A percentile compares a stretch with the other conserved stretches of the same genome.
Conservation (phyloP, 2,113 vertebrate species). For the Xyrauchen texanus region DNA sequence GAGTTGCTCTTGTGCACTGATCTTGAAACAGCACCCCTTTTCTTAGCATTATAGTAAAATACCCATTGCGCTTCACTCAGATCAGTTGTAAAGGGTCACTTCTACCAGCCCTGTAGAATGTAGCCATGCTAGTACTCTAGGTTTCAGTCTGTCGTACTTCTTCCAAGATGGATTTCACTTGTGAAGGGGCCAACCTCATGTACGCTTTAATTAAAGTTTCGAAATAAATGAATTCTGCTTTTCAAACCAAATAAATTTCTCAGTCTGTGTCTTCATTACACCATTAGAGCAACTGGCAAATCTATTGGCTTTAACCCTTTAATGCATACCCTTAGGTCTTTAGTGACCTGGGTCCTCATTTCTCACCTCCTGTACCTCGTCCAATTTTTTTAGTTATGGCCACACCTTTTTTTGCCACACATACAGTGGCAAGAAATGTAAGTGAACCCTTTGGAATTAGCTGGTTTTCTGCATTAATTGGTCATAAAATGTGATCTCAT, state of each 20-base stretch:
- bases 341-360: too few species aligned
- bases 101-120: constrained; percentile 23
- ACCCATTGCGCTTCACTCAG: too few species aligned
- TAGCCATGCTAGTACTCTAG: neutral
- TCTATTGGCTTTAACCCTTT: too few species aligned
- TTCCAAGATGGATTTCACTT: constrained; percentile 36
- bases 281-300: neutral
- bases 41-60: neutral
- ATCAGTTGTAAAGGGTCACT: neutral
- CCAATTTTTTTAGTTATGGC: too few species aligned
- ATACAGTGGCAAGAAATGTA: too few species aligned
- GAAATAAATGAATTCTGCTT: constrained; percentile 68
- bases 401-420: too few species aligned
- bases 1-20: neutral
- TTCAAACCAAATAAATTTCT: constrained; percentile 56
- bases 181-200: constrained; percentile 57
- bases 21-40: neutral
- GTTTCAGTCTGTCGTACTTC: neutral
- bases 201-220: constrained; percentile 67
- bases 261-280: constrained; percentile 13
- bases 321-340: too few species aligned
- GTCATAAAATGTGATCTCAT: too few species aligned
- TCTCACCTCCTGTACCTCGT: too few species aligned
- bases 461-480: too few species aligned
- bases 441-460: too few species aligned